Base-by-base conservation (phyloP, 2,888 invertebrate genomes). In the Idaea aversata region DNA sequence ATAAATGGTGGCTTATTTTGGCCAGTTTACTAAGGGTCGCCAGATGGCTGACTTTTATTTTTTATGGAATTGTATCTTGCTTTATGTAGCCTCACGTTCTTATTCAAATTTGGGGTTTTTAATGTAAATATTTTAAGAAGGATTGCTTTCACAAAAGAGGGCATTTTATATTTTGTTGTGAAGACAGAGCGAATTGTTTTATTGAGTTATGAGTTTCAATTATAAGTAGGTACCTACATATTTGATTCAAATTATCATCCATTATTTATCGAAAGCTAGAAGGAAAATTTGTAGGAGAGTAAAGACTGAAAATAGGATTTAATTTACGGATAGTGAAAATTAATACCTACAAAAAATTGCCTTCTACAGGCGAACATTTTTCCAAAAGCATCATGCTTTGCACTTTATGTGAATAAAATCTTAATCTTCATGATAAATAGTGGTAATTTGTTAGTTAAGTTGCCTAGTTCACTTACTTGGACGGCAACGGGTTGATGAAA, bases 401-500 rank as follows among this genome's bases (percentile, higher is more conserved):
- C 25, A 15, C 60, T 59, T 16, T 59, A 60, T 57, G 57, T 35
- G 60, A 75, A 72, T 70, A 67, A 67, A 65, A 65, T 66, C 62
- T 72, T 72, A 74, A 75, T 65, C 25, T 25, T 25, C 73, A 74
- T 74, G 69, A 75, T 69, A 73, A 76, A 77, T 72, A 75, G 74
- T 69, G 64, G 67, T 72, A 72, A 73, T 76, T 71, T 72, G 73
- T 72, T 75, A 34, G 65, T 38, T 64, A 61, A 62, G 65, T 72
- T 67, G 58, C 6, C 58, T 47, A 62, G 66, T 68, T 25, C 36
- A 94, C 95, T 94, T 83, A 94, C 93, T 93, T 93, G 77, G 84
- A 67, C 63, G 93, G 93, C 74, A 94, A 84, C 65, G 94, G 94
- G 79, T 91, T 89, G 80, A 96, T 93, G 82, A 96, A 95, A 73